Evolutionary conservation across 35 echinoderm and acorn worm species (phyloP).

Genomic region (Holothuria glaberrima): DNA sequence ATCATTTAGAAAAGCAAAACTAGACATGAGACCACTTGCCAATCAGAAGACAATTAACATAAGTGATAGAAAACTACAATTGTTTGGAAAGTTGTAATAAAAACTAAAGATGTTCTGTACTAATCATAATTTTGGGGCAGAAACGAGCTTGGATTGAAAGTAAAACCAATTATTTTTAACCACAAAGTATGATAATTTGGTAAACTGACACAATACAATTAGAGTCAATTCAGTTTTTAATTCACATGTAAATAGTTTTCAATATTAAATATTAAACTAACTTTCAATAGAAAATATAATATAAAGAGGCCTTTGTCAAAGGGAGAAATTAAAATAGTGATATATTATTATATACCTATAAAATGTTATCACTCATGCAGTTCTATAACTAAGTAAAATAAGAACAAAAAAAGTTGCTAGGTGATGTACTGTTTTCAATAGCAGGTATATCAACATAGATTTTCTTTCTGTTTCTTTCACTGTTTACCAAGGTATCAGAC

Average conservation of each 20-base stretch:
- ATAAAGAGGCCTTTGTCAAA: slow-evolving; percentile 16
- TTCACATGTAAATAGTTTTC: slow-evolving; percentile 10
- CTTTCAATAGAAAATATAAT: slow-evolving; percentile 8
- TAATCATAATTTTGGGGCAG: slow-evolving; percentile 1
- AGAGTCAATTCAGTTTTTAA: slow-evolving; percentile 14
- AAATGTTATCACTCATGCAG: background rate
- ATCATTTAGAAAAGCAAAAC: slow-evolving; percentile 31
- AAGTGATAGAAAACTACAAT: slow-evolving; percentile 25
- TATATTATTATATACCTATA: background rate
- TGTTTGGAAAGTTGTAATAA: slow-evolving; percentile 32
- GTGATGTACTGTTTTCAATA: too few species aligned
- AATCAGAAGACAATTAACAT: slow-evolving; percentile 41
- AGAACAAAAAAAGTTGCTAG: too few species aligned
- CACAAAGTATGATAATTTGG: slow-evolving; percentile 32
- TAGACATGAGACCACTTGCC: slow-evolving; percentile 34
- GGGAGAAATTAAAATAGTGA: slow-evolving; percentile 32
- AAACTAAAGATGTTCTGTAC: slow-evolving; percentile 1
- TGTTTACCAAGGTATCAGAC: too few species aligned
- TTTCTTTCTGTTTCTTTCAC: too few species aligned
- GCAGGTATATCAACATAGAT: too few species aligned
- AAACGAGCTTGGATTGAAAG: background rate
- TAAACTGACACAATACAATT: slow-evolving; percentile 14
- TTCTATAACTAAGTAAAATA: too few species aligned
- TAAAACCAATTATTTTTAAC: slow-evolving; percentile 49
- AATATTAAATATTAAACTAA: slow-evolving; percentile 52